Percentiles rank a stretch among this genome's conserved stretches.
Evolutionary conservation across 2,797 vertebrate genomes (phyloP).

Genomic region (Aulostomus chinensis): DNA sequence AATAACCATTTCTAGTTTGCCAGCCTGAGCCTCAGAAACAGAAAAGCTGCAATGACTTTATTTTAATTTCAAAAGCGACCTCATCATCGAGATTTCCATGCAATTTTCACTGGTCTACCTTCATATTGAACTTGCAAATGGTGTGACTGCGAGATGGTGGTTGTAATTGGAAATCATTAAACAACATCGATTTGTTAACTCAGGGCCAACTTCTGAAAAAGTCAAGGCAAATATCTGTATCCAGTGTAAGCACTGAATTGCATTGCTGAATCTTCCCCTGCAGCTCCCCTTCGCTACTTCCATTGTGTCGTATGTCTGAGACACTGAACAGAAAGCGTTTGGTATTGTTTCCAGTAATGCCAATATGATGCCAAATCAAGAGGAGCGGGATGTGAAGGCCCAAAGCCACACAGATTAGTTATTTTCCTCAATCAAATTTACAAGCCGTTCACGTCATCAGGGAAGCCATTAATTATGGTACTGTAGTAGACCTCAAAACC

Average conservation of each 20-base stretch:
- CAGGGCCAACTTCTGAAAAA: slow-evolving; percentile 46
- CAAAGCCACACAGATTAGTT: slow-evolving; percentile 13
- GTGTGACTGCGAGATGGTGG: slow-evolving; percentile 40
- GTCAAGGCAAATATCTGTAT: slow-evolving; percentile 59
- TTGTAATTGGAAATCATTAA: slow-evolving; percentile 60
- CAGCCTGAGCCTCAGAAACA: slow-evolving; percentile 26
- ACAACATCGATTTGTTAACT: slow-evolving; percentile 49
- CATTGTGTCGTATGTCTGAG: slow-evolving; percentile 21
- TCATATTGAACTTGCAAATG: slow-evolving; percentile 52
- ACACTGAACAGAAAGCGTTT: slow-evolving; percentile 12
- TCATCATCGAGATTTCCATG: slow-evolving; percentile 45
- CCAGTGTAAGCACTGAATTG: slow-evolving; percentile 31
- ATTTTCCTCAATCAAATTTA: slow-evolving; percentile 33
- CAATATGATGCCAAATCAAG: neutral
- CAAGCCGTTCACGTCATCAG: slow-evolving; percentile 48
- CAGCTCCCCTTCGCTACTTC: slow-evolving; percentile 30
- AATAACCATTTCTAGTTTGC: slow-evolving; percentile 63
- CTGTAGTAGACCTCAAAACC: slow-evolving; percentile 51
- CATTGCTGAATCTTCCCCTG: slow-evolving; percentile 47
- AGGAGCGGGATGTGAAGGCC: slow-evolving; percentile 6
- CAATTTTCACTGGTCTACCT: slow-evolving; percentile 29
- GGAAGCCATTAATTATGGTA: slow-evolving; percentile 54
- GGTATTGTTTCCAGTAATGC: no score
- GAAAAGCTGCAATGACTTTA: slow-evolving; percentile 19
- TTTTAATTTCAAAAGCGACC: slow-evolving; percentile 33